Evolutionary conservation across 2,888 invertebrate genomes (phyloP).

Genomic region (Abrostola tripartita): DNA sequence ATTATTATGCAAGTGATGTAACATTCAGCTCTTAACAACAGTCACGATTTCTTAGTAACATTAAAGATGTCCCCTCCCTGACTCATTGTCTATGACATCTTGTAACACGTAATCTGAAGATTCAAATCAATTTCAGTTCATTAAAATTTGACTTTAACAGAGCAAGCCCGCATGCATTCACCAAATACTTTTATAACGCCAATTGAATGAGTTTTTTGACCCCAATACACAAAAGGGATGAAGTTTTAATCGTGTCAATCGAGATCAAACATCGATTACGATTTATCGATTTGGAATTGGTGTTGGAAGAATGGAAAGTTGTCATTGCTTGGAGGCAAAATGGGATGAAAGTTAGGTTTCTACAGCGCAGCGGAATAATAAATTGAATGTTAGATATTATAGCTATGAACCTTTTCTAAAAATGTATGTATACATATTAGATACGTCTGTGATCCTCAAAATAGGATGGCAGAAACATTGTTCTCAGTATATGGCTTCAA

Average conservation of each 20-base stretch:
- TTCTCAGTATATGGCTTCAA: too few relatives aligned
- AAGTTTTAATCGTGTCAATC: constrained; percentile 73
- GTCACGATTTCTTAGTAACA: constrained; percentile 32
- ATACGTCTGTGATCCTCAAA: too few relatives aligned
- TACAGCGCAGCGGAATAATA: not conserved
- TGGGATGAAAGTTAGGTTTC: not conserved
- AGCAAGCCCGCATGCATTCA: constrained; percentile 77
- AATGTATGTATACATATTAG: too few relatives aligned
- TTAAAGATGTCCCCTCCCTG: constrained; percentile 26
- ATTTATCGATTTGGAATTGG: constrained; percentile 61
- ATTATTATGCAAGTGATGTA: too few relatives aligned
- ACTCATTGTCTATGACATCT: constrained; percentile 47
- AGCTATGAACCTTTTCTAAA: too few relatives aligned
- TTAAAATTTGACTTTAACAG: constrained; percentile 59
- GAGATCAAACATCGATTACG: constrained; percentile 65
- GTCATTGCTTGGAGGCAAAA: constrained; percentile 12
- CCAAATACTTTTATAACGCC: constrained; percentile 75
- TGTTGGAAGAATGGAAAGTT: constrained; percentile 34
- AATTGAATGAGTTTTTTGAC: constrained; percentile 80
- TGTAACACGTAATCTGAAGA: constrained; percentile 47
- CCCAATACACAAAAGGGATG: constrained; percentile 69
- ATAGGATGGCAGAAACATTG: too few relatives aligned
- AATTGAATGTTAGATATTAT: constrained; percentile 1
- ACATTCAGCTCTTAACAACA: constrained; percentile 20
- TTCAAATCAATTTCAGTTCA: constrained; percentile 63